Evolutionary conservation across 2,797 vertebrate species (phyloP).

Genomic region (Gila robusta): DNA sequence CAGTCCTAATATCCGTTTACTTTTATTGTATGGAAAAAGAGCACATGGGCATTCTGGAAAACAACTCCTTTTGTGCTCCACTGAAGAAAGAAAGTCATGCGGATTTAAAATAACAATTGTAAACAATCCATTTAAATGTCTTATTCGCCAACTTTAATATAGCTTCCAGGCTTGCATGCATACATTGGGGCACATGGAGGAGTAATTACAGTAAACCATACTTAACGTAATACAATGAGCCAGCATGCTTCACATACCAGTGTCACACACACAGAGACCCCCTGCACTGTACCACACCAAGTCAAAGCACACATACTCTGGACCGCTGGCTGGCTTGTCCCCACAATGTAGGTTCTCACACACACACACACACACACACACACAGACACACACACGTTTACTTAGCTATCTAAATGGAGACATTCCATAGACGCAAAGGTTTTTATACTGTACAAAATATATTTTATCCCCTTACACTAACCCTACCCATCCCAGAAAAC

Average conservation of each 20-base stretch:
- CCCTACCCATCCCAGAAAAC: too few species aligned
- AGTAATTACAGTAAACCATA: conserved; percentile 62
- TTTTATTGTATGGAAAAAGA: too few species aligned
- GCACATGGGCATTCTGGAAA: not conserved
- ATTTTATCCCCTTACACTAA: too few species aligned
- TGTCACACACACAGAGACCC: conserved; percentile 55
- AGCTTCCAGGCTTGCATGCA: conserved; percentile 16
- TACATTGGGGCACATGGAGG: conserved; percentile 24
- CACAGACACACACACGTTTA: conserved; percentile 52
- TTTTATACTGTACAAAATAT: too few species aligned
- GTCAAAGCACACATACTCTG: not conserved
- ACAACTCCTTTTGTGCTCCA: not conserved
- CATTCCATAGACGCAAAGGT: too few species aligned
- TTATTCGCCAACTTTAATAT: not conserved
- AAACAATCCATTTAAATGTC: not conserved
- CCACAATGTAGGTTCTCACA: not conserved
- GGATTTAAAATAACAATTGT: not conserved
- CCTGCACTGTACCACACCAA: conserved; percentile 45
- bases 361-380: conserved; percentile 62
- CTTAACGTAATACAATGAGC: conserved; percentile 70
- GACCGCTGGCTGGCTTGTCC: too few species aligned
- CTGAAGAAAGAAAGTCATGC: not conserved
- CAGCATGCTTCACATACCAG: conserved; percentile 74
- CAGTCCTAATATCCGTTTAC: not conserved
- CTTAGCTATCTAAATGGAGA: too few species aligned